phyloP scores from a whole-genome alignment of 2,797 vertebrate species.

The Macrochelys suwanniensis region DNA sequence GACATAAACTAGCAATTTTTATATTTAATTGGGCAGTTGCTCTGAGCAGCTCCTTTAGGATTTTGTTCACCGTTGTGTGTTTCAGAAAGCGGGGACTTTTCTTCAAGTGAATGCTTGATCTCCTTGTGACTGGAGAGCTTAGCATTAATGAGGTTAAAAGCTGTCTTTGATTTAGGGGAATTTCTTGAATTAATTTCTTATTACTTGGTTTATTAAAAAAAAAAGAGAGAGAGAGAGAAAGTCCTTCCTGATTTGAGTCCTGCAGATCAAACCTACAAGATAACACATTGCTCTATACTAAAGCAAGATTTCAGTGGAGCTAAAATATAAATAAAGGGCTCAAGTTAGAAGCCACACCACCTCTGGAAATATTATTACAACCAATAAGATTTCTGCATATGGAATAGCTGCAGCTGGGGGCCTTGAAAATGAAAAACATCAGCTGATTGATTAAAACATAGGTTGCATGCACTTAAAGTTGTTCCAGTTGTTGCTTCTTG shows the following conservation, averaged over 20 bases:
- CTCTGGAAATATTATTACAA: background rate
- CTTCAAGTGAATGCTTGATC: fast-evolving
- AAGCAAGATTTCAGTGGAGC: background rate
- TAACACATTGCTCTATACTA: background rate
- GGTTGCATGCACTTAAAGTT: background rate
- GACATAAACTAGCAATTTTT: background rate
- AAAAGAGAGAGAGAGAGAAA: background rate
- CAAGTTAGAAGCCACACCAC: background rate
- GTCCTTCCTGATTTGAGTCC: background rate
- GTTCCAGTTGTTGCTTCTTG: background rate
- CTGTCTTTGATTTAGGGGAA: background rate
- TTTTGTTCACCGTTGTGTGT: background rate
- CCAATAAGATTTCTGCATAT: background rate
- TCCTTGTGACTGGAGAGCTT: background rate
- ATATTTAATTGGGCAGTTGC: background rate
- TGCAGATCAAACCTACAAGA: background rate
- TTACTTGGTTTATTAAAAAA: background rate
- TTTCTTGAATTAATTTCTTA: background rate
- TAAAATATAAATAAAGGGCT: fast-evolving
- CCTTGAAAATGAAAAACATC: background rate
- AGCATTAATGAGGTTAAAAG: background rate
- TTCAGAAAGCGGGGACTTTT: background rate
- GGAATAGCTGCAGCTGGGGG: background rate
- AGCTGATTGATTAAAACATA: background rate
- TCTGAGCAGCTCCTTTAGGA: background rate